phyloP scores from a whole-genome alignment of 2,113 vertebrate species.

The Speoplatyrhinus poulsoni region DNA sequence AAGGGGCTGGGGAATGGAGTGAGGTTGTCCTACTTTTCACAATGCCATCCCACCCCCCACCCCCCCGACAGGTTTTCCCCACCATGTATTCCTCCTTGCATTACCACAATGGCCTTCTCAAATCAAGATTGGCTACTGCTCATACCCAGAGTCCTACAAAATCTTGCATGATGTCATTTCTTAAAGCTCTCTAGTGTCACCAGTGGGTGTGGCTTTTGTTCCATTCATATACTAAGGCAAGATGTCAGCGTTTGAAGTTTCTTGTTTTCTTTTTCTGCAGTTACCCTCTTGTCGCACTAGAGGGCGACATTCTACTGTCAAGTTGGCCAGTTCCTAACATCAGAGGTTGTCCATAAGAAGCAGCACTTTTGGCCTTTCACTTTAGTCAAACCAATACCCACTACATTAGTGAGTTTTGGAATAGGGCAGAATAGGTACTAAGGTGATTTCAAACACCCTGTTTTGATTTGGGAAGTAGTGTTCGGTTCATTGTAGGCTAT shows the following conservation, averaged over 20 bases:
- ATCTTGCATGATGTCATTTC: neutral
- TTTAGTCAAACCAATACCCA: constrained; percentile 46
- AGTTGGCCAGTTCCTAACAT: neutral
- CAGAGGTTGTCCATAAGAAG: constrained; percentile 41
- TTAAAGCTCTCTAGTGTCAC: neutral
- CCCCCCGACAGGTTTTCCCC: neutral
- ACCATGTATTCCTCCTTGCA: neutral
- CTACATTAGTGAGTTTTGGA: constrained; percentile 67
- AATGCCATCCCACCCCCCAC: neutral
- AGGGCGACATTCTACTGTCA: constrained; percentile 15
- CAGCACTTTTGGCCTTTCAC: constrained; percentile 34
- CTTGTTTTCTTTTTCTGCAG: constrained; percentile 1
- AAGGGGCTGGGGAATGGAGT: constrained; percentile 52
- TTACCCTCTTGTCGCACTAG: constrained; percentile 11
- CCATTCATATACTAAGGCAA: constrained; percentile 5
- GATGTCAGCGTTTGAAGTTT: neutral
- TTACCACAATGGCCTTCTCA: neutral
- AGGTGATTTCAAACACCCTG: constrained; percentile 24
- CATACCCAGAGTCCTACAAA: neutral
- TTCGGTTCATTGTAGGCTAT: neutral
- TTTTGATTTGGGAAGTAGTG: constrained; percentile 7
- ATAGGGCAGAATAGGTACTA: constrained; percentile 1
- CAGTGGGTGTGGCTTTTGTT: neutral
- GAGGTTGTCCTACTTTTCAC: constrained; percentile 7
- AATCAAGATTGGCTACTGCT: neutral